A percentile compares a stretch with the other conserved stretches of the same genome.
Conservation (phyloP, 2,888 invertebrate species). For the Clitarchus hookeri region DNA sequence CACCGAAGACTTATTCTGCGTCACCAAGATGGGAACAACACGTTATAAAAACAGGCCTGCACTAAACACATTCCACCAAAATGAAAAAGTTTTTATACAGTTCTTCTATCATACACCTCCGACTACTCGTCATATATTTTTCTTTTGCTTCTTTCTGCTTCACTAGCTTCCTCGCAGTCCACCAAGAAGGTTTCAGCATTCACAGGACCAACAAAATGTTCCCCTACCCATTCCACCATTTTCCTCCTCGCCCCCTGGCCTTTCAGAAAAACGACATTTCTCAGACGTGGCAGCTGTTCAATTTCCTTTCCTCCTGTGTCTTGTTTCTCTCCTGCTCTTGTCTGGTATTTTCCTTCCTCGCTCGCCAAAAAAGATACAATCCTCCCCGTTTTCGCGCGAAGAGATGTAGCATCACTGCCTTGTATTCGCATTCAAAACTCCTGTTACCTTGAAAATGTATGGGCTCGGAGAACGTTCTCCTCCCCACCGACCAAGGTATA, state of each 20-base stretch:
- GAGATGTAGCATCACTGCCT: not conserved
- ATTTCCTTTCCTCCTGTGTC: slow-evolving; percentile 1
- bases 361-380: not conserved
- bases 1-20: too few relatives aligned
- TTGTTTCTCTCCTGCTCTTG: not conserved
- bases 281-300: slow-evolving; percentile 14
- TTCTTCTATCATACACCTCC: too few relatives aligned
- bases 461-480: not conserved
- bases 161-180: not conserved
- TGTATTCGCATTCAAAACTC: not conserved
- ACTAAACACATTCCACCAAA: too few relatives aligned
- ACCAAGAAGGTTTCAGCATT: not conserved
- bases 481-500: not conserved
- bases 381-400: not conserved
- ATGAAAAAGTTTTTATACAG: too few relatives aligned
- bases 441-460: not conserved
- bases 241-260: not conserved
- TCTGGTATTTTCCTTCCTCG: not conserved
- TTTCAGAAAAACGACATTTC: not conserved
- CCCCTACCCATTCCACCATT: not conserved
- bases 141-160: not conserved
- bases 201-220: not conserved
- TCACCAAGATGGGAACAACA: too few relatives aligned
- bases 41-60: too few relatives aligned
- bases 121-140: not conserved